Evolutionary conservation across 2,888 invertebrate species (phyloP).

Genomic region (Fragum whitleyi): DNA sequence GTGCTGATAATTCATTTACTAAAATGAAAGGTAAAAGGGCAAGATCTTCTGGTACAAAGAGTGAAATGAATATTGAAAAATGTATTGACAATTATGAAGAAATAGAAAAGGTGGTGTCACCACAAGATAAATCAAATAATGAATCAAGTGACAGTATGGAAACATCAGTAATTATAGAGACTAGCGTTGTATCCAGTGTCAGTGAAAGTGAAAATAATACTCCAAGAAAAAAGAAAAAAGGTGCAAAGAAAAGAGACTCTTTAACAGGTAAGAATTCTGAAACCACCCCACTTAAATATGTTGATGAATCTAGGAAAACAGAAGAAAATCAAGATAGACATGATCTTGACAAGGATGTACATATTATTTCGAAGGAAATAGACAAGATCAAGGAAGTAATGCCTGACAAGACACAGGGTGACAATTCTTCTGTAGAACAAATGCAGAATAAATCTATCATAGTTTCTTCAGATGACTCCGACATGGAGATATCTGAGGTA

Average conservation of each 20-base stretch:
- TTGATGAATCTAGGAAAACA: background rate
- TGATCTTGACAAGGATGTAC: background rate
- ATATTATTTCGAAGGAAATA: background rate
- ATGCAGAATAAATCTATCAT: constrained; percentile 12
- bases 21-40: background rate
- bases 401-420: constrained; percentile 2
- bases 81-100: too few relatives aligned
- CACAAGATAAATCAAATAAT: too few relatives aligned
- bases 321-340: background rate
- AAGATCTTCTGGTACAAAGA: background rate
- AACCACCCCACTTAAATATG: background rate
- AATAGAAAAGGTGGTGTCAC: too few relatives aligned
- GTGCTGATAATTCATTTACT: background rate
- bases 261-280: background rate
- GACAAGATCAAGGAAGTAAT: background rate
- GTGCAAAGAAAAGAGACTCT: too few relatives aligned
- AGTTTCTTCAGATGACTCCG: background rate
- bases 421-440: background rate
- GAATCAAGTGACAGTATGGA: too few relatives aligned
- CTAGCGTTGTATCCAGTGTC: background rate
- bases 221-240: constrained; percentile 1
- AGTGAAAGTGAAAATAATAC: background rate
- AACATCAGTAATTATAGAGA: too few relatives aligned
- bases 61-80: background rate
- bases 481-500: constrained; percentile 19